Evolutionary conservation across 2,888 invertebrate species (phyloP).

Genomic region (Troides oblongomaculatus): DNA sequence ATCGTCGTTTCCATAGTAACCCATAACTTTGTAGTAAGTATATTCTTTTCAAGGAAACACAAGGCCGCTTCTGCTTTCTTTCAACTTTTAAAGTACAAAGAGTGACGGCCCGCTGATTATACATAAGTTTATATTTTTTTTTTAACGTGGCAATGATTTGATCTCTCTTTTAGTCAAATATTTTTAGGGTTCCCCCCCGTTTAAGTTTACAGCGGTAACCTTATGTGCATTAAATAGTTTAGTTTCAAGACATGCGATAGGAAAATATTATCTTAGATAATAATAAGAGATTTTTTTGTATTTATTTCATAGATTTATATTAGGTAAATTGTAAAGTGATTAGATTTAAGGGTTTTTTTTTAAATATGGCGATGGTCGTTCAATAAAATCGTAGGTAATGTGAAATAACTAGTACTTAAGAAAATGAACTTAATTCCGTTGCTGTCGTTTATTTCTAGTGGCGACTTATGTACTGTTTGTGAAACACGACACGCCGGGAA

Average conservation of each 20-base stretch:
- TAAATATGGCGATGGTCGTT: conserved; percentile 77
- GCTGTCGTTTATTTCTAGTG: conserved; percentile 37
- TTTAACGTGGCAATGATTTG: conserved; percentile 84
- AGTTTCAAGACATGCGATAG: conserved; percentile 77
- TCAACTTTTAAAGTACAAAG: conserved; percentile 70
- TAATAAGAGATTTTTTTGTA: conserved; percentile 76
- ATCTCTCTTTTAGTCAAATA: conserved; percentile 87
- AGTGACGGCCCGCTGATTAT: conserved; percentile 55
- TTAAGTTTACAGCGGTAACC: conserved; percentile 57
- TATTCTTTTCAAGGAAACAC: conserved; percentile 1
- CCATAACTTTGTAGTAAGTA: conserved; percentile 3
- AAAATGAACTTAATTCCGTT: conserved; percentile 63
- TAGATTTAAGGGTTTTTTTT: conserved; percentile 69
- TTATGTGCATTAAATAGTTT: conserved; percentile 75
- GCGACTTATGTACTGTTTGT: conserved; percentile 5
- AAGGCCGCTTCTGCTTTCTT: conserved; percentile 35
- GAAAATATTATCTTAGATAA: conserved; percentile 77
- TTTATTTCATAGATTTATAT: conserved; percentile 79
- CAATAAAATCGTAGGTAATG: conserved; percentile 56
- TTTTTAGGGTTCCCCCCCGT: conserved; percentile 72
- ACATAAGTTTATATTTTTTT: conserved; percentile 56
- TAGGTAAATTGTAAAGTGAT: conserved; percentile 79
- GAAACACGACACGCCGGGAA: conserved; percentile 34
- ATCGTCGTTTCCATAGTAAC: conserved; percentile 21
- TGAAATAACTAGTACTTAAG: conserved; percentile 72